Conservation (phyloP, 2,888 invertebrate species). For the Sphaerophoria rueppellii region DNA sequence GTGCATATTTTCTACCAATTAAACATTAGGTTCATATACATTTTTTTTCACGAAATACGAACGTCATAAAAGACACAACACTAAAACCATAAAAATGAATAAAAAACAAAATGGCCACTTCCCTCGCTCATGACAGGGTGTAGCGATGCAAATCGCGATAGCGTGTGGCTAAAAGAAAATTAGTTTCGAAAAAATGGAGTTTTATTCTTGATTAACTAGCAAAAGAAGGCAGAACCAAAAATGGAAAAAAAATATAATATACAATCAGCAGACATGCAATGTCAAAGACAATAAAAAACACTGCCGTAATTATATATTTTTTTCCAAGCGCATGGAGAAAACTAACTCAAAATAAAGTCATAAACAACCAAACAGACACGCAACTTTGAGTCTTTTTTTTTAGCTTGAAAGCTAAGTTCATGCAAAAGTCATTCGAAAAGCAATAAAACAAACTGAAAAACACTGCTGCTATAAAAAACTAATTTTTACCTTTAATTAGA, state of each 20-base stretch:
- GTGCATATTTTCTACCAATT: slow-evolving; percentile 65
- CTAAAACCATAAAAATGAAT: slow-evolving; percentile 44
- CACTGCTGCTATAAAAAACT: slow-evolving; percentile 46
- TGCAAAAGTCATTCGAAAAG: slow-evolving; percentile 61
- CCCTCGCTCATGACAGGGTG: slow-evolving; percentile 19
- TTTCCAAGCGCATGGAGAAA: slow-evolving; percentile 15
- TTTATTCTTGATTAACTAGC: slow-evolving; percentile 42
- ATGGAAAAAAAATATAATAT: slow-evolving; percentile 10
- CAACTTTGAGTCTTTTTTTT: slow-evolving; percentile 24
- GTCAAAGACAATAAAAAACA: slow-evolving; percentile 40
- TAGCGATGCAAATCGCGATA: slow-evolving; percentile 57
- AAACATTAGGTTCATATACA: slow-evolving; percentile 41
- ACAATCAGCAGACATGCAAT: slow-evolving; percentile 67
- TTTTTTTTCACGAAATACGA: neutral
- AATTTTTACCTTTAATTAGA: slow-evolving; percentile 47
- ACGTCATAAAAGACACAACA: slow-evolving; percentile 14
- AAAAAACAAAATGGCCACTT: slow-evolving; percentile 56
- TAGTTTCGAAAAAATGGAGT: slow-evolving; percentile 8
- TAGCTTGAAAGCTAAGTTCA: slow-evolving; percentile 63
- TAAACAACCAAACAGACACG: slow-evolving; percentile 70
- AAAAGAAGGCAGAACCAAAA: slow-evolving; percentile 28
- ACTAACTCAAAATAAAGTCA: slow-evolving; percentile 55
- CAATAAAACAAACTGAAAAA: slow-evolving; percentile 53
- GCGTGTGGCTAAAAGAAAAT: slow-evolving; percentile 57
- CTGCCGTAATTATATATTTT: slow-evolving; percentile 56